phyloP scores from a whole-genome alignment of 1,140 invertebrate species.

The Brachionus angularis region DNA sequence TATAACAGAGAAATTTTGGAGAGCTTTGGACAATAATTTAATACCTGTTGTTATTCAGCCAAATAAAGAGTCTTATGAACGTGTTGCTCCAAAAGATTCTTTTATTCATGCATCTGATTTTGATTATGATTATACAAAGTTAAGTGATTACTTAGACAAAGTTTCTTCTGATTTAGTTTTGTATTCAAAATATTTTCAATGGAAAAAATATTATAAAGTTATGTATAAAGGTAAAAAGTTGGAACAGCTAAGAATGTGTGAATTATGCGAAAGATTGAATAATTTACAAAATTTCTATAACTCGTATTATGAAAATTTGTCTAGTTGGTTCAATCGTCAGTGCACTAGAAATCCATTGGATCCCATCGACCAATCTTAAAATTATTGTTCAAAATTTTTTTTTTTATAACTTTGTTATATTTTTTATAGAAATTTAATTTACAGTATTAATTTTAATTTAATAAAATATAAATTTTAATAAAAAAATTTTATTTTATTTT shows the following conservation, averaged over 20 bases:
- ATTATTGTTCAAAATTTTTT: too few relatives aligned
- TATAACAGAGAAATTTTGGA: constrained; percentile 62
- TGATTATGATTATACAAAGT: constrained; percentile 47
- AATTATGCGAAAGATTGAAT: constrained; percentile 10
- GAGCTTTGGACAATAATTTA: constrained; percentile 46
- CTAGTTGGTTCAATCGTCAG: constrained; percentile 5
- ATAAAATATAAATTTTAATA: too few relatives aligned
- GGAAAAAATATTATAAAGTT: constrained; percentile 28
- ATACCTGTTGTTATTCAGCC: constrained; percentile 49
- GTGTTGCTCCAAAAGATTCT: constrained; percentile 64
- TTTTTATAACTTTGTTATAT: too few relatives aligned
- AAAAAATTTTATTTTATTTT: too few relatives aligned
- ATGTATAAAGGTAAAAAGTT: background rate
- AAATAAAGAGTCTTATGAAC: constrained; percentile 50
- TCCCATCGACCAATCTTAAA: too few relatives aligned
- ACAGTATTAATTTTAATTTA: too few relatives aligned
- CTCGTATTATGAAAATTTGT: constrained; percentile 21
- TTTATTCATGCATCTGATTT: constrained; percentile 92
- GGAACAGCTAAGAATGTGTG: constrained; percentile 11
- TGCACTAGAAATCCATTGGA: too few relatives aligned
- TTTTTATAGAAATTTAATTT: too few relatives aligned
- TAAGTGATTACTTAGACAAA: background rate
- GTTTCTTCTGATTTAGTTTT: background rate
- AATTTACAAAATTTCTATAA: background rate
- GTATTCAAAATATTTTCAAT: constrained; percentile 22